Conservation (phyloP, 2,113 vertebrate species). For the Siniperca knerii region DNA sequence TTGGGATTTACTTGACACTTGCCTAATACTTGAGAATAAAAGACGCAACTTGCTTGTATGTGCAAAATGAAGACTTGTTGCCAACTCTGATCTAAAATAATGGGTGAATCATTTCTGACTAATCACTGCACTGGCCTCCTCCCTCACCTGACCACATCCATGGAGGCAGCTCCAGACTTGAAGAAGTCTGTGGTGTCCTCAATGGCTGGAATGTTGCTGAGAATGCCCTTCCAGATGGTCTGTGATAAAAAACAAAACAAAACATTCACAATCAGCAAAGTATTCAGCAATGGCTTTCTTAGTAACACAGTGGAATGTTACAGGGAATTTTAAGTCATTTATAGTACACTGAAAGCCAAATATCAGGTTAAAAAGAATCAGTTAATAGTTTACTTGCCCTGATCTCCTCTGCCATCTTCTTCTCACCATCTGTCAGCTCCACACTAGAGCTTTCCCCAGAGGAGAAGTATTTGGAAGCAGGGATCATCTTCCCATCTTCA, state of each 20-base stretch:
- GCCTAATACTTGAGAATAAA: background rate
- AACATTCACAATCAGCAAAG: background rate
- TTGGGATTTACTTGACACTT: background rate
- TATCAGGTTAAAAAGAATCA: background rate
- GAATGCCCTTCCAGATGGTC: constrained; percentile 88
- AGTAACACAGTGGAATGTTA: background rate
- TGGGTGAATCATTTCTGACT: background rate
- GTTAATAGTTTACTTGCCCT: constrained; percentile 67
- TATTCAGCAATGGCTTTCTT: background rate
- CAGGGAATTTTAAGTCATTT: background rate
- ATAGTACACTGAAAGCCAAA: background rate
- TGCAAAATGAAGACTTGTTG: background rate
- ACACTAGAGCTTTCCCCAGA: constrained; percentile 80
- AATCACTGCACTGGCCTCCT: background rate
- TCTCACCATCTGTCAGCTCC: constrained; percentile 86
- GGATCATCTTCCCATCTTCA: constrained; percentile 91
- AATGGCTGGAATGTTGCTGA: constrained; percentile 84
- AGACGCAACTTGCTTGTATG: background rate
- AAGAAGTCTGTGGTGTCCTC: constrained; percentile 91
- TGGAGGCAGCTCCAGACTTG: constrained; percentile 91
- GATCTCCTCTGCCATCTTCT: constrained; percentile 83
- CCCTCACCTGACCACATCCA: constrained; percentile 91
- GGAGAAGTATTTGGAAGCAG: constrained; percentile 88
- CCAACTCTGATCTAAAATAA: too few species aligned
- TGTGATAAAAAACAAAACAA: constrained; percentile 52